These are phyloP conservation scores for Drosophila fulvimacula DNA, from an alignment of 2,888 invertebrate species.

Conservation along the genomic window DNA sequence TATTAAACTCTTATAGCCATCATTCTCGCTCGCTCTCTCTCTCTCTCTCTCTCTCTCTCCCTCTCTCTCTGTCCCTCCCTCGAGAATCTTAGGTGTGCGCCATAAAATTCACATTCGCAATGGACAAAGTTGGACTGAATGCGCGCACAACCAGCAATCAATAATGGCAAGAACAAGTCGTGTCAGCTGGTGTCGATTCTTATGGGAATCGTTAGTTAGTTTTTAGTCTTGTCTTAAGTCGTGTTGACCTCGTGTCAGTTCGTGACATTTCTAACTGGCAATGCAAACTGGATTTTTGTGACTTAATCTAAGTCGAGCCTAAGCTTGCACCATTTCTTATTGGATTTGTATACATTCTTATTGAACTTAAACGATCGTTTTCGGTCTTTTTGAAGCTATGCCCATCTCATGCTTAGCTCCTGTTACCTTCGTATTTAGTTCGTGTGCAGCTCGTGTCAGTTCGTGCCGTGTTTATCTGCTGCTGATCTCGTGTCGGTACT, in stretches of 20 bases:
- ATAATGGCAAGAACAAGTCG: background rate
- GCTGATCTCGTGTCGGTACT: too few species aligned
- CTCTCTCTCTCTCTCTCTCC: background rate
- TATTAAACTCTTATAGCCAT: slow-evolving; percentile 20
- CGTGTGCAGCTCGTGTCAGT: background rate
- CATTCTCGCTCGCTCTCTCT: background rate
- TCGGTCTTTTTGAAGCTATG: background rate
- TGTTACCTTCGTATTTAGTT: background rate
- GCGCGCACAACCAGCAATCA: background rate
- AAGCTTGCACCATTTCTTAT: too few species aligned
- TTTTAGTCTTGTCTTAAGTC: background rate
- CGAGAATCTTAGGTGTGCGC: slow-evolving; percentile 14
- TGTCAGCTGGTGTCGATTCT: background rate
- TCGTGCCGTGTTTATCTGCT: too few species aligned
- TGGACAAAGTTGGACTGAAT: background rate
- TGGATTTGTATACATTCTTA: too few species aligned
- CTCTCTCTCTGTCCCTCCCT: background rate
- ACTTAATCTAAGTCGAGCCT: too few species aligned
- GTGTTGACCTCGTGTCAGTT: background rate
- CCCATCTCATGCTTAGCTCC: background rate
- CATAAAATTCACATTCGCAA: slow-evolving; percentile 14
- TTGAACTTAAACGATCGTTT: too few species aligned
- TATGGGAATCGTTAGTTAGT: background rate
- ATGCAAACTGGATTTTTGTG: too few species aligned
- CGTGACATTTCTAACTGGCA: background rate